Evolutionary conservation across 2,888 invertebrate genomes (phyloP), one percentile per base, ranked within the genome.

Genomic region (Dinocampus coccinellae): DNA sequence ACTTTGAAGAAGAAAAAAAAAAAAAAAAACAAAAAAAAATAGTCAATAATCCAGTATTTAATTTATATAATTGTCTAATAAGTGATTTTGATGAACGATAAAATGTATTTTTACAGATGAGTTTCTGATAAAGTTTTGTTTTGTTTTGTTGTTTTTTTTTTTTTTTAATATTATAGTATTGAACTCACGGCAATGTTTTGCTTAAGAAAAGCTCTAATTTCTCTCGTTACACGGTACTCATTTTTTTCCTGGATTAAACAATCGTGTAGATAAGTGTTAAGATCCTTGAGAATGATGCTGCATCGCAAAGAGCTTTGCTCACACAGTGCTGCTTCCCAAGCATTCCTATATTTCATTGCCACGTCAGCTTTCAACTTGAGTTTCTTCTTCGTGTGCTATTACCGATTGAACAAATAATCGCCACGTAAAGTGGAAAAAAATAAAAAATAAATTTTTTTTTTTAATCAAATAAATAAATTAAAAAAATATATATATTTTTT

Each of bases 321-420:
- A 36, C 81, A 80, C 76, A 86, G 84, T 33, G 89, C 82, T 66
- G 84, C 80, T 77, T 88, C 85, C 88, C 88, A 88, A 26, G 77
- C 78, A 61, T 71, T 73, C 34, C 81, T 77, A 73, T 85, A 86
- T 47, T 73, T 68, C 57, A 77, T 76, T 69, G 85, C 83, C 61
- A 76, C 75, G 61, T 73, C 73, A 70, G 78, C 75, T 68, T 79
- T 82, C 74, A 80, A 72, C 73, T 78, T 76, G 63, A 81, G 74
- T 69, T 74, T 78, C 68, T 83, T 82, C 80, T 55, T 77, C 80
- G 83, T 83, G 75, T 11, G 22, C 13, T 47, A 36, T 36, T 61
- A 1, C 10, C n/a, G 7, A 68, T 42, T 61, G 34, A 22, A 10
- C 34, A 29, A 26, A 29, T 58, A 24, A 24, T 57, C 26, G 13